These are phyloP conservation scores for Halictus ligatus DNA, from an alignment of 2,888 invertebrate genomes.

Conservation along the genomic window DNA sequence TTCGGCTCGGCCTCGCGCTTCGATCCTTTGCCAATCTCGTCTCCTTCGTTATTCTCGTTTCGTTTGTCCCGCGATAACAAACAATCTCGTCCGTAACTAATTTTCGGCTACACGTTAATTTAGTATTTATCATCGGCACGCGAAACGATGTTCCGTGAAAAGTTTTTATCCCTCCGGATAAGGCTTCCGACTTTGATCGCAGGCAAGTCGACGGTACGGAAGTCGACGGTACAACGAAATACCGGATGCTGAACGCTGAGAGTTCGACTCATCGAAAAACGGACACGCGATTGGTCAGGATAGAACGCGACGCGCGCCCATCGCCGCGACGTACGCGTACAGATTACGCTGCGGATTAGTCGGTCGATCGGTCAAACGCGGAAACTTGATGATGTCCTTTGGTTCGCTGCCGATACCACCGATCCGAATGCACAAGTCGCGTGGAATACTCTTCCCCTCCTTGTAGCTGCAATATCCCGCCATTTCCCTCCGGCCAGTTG, in stretches of 20 bases:
- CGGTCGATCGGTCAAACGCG: slow-evolving; percentile 39
- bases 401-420: slow-evolving; percentile 8
- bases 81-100: slow-evolving; percentile 51
- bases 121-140: slow-evolving; percentile 75
- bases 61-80: slow-evolving; percentile 80
- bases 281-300: slow-evolving; percentile 48
- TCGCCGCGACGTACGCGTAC: slow-evolving; percentile 66
- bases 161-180: too few relatives aligned
- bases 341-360: slow-evolving; percentile 60
- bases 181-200: too few relatives aligned
- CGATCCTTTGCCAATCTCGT: slow-evolving; percentile 59
- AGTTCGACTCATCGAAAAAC: slow-evolving; percentile 71
- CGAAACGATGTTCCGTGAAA: slow-evolving; percentile 39
- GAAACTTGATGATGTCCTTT: slow-evolving; percentile 27
- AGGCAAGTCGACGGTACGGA: too few relatives aligned
- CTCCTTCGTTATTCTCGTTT: slow-evolving; percentile 44
- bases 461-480: background rate
- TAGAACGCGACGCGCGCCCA: slow-evolving; percentile 63
- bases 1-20: slow-evolving; percentile 63
- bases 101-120: slow-evolving; percentile 79
- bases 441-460: background rate
- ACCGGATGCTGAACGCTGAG: too few relatives aligned
- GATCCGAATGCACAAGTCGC: slow-evolving; percentile 19
- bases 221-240: too few relatives aligned
- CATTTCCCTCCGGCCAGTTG: background rate